These are phyloP conservation scores for Ploceus nigricollis DNA, from an alignment of 2,113 vertebrate genomes.

Conservation along the genomic window DNA sequence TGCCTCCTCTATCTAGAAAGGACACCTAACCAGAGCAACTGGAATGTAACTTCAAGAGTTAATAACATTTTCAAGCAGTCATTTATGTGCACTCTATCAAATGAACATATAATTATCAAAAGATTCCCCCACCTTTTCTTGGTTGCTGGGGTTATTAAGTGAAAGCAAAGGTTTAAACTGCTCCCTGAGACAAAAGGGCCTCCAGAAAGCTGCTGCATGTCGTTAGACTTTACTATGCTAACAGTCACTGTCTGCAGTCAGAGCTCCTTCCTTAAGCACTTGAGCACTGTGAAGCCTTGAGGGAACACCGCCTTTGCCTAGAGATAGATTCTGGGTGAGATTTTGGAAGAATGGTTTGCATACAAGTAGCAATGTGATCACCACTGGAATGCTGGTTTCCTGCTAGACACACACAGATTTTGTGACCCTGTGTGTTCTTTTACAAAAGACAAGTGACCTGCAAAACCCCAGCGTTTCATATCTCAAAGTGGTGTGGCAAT, in stretches of 20 bases:
- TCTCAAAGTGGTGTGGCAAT: neutral
- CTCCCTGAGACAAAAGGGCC: neutral
- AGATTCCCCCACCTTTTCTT: neutral
- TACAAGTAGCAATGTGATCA: neutral
- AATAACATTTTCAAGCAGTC: neutral
- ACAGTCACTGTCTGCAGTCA: neutral
- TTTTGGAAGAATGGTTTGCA: slow-evolving; percentile 23
- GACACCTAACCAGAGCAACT: neutral
- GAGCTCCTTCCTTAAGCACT: neutral
- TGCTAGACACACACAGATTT: neutral
- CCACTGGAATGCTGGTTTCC: neutral
- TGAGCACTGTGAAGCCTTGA: neutral
- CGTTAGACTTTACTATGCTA: neutral
- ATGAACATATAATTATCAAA: neutral
- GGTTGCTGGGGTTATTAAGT: neutral
- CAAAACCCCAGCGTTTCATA: neutral
- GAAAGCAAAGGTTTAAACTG: neutral
- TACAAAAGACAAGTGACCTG: slow-evolving; percentile 1
- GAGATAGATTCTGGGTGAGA: slow-evolving; percentile 2
- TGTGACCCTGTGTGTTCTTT: neutral
- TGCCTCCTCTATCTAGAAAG: neutral
- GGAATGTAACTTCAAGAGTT: neutral
- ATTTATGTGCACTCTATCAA: neutral
- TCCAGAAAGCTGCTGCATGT: neutral
- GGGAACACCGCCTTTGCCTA: neutral